Conservation (phyloP, 2,888 invertebrate species). For the Sminthurinus aureus region DNA sequence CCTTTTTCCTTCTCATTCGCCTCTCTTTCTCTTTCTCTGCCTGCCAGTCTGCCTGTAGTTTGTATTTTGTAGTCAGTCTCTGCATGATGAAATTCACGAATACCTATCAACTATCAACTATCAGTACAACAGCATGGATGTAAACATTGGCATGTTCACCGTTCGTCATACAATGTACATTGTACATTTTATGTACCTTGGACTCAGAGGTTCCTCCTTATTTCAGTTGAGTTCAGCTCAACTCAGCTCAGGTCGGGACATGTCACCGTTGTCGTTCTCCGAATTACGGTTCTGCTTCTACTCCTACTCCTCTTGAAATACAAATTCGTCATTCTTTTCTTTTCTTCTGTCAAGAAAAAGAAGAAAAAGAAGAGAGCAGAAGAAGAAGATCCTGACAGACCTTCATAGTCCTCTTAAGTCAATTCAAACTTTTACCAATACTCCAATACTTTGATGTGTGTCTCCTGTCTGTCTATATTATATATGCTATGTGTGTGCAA, state of each 20-base stretch:
- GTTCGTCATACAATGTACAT: too few relatives aligned
- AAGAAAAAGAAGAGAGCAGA: not conserved
- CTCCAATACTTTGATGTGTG: too few relatives aligned
- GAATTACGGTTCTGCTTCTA: slow-evolving; percentile 47
- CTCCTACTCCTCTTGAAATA: slow-evolving; percentile 43
- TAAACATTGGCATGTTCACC: too few relatives aligned
- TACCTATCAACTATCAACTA: too few relatives aligned
- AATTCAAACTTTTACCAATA: too few relatives aligned
- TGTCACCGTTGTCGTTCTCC: slow-evolving; percentile 51
- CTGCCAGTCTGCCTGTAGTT: not conserved
- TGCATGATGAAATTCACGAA: not conserved
- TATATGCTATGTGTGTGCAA: too few relatives aligned
- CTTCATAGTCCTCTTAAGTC: not conserved
- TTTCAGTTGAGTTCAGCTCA: too few relatives aligned
- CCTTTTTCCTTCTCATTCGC: not conserved
- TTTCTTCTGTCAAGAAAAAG: slow-evolving; percentile 17
- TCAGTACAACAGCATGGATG: too few relatives aligned
- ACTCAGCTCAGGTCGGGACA: slow-evolving; percentile 30
- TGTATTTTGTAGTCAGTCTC: not conserved
- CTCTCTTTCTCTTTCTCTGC: not conserved
- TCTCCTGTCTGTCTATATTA: too few relatives aligned
- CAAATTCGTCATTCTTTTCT: slow-evolving; percentile 55
- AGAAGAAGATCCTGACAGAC: not conserved
- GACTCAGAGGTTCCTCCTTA: too few relatives aligned
- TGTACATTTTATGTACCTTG: not conserved